Base-by-base conservation (phyloP, 2,888 invertebrate genomes). In the Volucella bombylans region DNA sequence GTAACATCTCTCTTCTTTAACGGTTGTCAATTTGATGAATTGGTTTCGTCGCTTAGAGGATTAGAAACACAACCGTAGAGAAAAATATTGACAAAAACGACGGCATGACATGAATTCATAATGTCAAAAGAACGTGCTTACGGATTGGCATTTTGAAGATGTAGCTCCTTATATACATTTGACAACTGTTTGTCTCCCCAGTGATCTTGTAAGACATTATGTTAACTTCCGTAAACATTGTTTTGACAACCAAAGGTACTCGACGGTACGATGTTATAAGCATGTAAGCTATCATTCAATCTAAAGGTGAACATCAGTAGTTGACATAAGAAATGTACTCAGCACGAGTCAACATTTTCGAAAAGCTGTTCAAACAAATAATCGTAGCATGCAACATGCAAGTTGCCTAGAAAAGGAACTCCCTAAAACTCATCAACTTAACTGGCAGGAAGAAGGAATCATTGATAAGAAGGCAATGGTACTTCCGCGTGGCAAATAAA, bases 11-110 rank as follows among this genome's bases (percentile, higher is more conserved):
- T 76, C 72, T 82, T 81, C 55, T 45, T 50, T 18, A 67, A 80
- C 68, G 81, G 81, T 85, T 85, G 85, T 85, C 85, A 85, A 62
- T 31, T 85, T 85, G 85, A 85, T 85, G 50, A 76, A 85, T 85
- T 85, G 76, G 85, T 85, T 81, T 81, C 85, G 76, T 67, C 71
- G 59, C 50, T 72, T 65, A 62, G 31, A 31, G 64, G 76, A 81
- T 80, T 85, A 85, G 76, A 80, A 52, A 31, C 14, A 59, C n/a
- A 49, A 15, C 39, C 12, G 11, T 45, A 14, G 4, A 12, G 45
- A 1, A 4, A 9, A 9, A 31, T 14, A 10, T 31, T 14, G 9
- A 61, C 55, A 82, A 82, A 82, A 69, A 12, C 14, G 23, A 14
- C n/a, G 47, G n/a, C 80, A 50, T 85, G 83, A 80, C 49, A 4